Conservation (phyloP, 2,797 vertebrate genomes). For the Acrossocheilus fasciatus region DNA sequence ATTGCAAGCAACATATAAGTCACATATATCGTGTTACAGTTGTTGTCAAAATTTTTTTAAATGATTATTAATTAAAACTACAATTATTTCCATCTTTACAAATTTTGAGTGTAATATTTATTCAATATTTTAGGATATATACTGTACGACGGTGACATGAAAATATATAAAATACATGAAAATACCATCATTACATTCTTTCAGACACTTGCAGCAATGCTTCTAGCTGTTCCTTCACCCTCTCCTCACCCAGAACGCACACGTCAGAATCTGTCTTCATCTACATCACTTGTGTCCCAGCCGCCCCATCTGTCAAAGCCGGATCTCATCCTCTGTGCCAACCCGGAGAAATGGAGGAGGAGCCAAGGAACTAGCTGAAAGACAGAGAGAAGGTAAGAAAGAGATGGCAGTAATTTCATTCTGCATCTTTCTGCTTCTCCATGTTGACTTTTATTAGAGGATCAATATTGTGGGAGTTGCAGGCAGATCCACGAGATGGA, state of each 20-base stretch:
- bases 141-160: background rate
- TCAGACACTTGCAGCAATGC: conserved; percentile 21
- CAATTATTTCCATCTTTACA: background rate
- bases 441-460: conserved; percentile 87
- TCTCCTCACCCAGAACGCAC: conserved; percentile 31
- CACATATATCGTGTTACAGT: background rate
- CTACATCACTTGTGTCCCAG: conserved; percentile 39
- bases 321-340: conserved; percentile 21
- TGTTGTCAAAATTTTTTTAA: background rate
- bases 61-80: background rate
- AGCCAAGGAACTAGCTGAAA: conserved; percentile 38
- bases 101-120: background rate
- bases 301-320: conserved; percentile 47
- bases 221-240: conserved; percentile 8
- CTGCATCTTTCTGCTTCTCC: conserved; percentile 69
- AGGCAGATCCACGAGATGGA: conserved; percentile 85
- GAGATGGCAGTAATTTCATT: conserved; percentile 83
- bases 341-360: conserved; percentile 40
- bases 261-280: conserved; percentile 51
- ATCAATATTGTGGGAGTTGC: conserved; percentile 88
- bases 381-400: conserved; percentile 44
- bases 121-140: background rate
- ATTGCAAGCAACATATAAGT: background rate
- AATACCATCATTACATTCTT: conserved; percentile 15
- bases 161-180: background rate